Conservation (phyloP, 2,797 vertebrate species). For the Dendrocincla fuliginosa region DNA sequence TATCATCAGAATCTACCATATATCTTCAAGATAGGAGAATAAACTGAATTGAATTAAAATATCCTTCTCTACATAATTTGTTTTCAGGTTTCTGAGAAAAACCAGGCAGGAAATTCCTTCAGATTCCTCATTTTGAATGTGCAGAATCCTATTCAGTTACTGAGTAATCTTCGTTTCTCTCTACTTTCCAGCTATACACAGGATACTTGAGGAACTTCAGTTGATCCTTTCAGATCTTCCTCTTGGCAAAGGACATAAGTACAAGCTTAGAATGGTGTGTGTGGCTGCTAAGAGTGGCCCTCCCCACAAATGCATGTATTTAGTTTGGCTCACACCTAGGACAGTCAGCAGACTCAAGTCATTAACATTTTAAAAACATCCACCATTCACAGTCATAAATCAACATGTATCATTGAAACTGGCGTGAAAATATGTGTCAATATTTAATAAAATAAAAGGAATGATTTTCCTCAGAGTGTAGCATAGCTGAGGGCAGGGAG, state of each 20-base stretch:
- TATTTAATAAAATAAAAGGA: neutral
- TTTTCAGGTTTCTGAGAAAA: neutral
- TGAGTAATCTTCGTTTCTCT: neutral
- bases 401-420: neutral
- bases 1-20: neutral
- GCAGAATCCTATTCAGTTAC: neutral
- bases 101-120: neutral
- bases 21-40: neutral
- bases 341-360: neutral
- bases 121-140: neutral
- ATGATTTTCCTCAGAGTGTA: neutral
- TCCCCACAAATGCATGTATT: neutral
- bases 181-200: neutral
- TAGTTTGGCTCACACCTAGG: neutral
- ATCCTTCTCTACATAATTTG: neutral
- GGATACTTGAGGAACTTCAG: neutral
- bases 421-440: neutral
- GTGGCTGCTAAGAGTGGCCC: neutral
- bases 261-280: neutral
- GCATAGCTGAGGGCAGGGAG: neutral
- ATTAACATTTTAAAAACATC: neutral
- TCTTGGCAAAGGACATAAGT: neutral
- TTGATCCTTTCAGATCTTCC: neutral
- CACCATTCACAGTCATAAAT: neutral
- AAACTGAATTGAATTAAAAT: neutral